Evolutionary conservation across 2,797 vertebrate species (phyloP), one percentile per base, ranked within the genome.

Genomic region (Coranthus polyacanthus): DNA sequence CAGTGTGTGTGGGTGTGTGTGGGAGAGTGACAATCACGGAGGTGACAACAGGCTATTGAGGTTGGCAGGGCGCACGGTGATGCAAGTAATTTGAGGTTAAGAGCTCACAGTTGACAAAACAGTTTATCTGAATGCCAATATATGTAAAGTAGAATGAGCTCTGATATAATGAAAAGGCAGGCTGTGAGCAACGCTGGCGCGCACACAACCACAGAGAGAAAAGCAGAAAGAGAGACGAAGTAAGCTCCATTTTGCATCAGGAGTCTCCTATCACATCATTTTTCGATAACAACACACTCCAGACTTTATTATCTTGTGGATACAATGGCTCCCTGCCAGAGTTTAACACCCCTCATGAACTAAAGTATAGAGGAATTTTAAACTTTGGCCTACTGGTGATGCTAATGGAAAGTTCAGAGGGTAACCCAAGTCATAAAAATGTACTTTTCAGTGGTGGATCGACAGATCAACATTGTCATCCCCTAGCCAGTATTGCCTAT

Each of bases 1-100:
- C 26, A 15, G n/a, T 20, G 20, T 20, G 20, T 21, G 45, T 5
- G 29, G n/a, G 17, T 32, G 21, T 34, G 70, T 69, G 61, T 47
- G 62, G 32, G 62, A 55, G 74, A 47, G 36, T 56, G 56, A 77
- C 66, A 72, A 68, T 75, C 66, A 57, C 22, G 56, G 47, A 68
- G 76, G 75, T 62, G 65, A 81, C 64, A 73, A 75, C 47, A 41
- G 63, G 52, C 65, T 64, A 63, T 77, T 84, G 73, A 66, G 68
- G 75, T 57, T 79, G 75, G 76, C 75, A 72, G 56, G 59, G 59
- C 62, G 29, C 41, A 78, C 6, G 4, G 37, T 51, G 56, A 81
- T 68, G 73, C 65, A 86, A 75, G 56, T 83, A 67, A 78, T 81
- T 75, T 72, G 63, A 83, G 68, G 66, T 83, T 74, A 70, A 74